phyloP scores from a whole-genome alignment of 2,888 invertebrate genomes.

The Oligia strigilis region DNA sequence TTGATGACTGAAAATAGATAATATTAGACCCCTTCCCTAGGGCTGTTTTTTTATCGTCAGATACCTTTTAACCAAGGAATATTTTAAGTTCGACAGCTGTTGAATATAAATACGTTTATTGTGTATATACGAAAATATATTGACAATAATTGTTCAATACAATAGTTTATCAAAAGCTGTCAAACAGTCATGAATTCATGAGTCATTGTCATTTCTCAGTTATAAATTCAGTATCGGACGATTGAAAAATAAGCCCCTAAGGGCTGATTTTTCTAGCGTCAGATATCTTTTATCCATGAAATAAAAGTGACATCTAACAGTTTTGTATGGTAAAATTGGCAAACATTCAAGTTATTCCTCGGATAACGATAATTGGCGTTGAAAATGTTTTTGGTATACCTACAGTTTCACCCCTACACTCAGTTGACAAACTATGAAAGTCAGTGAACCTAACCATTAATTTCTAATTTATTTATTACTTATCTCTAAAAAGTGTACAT shows the following conservation, averaged over 20 bases:
- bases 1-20: background rate
- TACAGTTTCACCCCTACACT: background rate
- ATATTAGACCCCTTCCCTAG: too few species aligned
- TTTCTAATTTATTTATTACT: background rate
- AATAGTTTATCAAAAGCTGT: background rate
- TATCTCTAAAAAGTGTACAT: background rate
- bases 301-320: background rate
- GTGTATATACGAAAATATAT: background rate
- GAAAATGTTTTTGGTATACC: slow-evolving; percentile 1
- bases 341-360: background rate
- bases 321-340: background rate
- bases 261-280: background rate
- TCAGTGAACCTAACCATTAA: background rate
- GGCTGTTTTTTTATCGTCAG: background rate
- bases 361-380: background rate
- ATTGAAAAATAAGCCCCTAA: background rate
- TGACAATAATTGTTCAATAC: background rate
- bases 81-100: background rate
- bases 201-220: background rate
- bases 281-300: too few species aligned
- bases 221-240: background rate
- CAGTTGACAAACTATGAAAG: background rate
- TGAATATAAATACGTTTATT: too few species aligned
- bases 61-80: background rate
- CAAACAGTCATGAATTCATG: background rate